Conservation (phyloP, 2,888 invertebrate genomes). For the Pachydiplax longipennis region DNA sequence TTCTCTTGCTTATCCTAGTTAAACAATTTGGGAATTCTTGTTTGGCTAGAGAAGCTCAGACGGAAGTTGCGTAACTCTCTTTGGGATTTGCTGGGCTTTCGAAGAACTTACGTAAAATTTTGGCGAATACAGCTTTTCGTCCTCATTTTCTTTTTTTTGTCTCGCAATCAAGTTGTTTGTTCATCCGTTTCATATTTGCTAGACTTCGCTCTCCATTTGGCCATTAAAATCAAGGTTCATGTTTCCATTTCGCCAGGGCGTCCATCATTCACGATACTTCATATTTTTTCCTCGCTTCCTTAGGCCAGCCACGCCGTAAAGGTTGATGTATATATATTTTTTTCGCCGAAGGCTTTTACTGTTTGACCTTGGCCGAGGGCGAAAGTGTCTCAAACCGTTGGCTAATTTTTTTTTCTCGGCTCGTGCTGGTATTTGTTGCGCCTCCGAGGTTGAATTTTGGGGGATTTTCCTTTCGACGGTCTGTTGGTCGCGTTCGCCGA, state of each 20-base stretch:
- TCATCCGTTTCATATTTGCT: too few species aligned
- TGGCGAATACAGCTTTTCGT: too few species aligned
- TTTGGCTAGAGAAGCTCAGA: too few species aligned
- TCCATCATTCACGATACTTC: background rate
- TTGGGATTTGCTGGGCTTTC: too few species aligned
- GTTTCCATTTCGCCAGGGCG: background rate
- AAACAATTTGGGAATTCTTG: too few species aligned
- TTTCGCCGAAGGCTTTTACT: background rate
- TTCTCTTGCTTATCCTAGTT: too few species aligned
- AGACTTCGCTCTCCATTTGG: background rate
- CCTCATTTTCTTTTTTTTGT: too few species aligned
- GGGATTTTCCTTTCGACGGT: background rate
- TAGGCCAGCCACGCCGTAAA: too few species aligned
- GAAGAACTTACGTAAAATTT: too few species aligned
- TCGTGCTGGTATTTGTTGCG: background rate
- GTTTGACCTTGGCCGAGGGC: slow-evolving; percentile 42
- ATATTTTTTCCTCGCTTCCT: too few species aligned
- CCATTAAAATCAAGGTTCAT: background rate
- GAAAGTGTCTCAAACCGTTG: slow-evolving; percentile 11
- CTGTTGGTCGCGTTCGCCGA: slow-evolving; percentile 10
- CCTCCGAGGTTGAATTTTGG: background rate
- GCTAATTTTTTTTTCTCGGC: background rate
- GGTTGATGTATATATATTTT: background rate
- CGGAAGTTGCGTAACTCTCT: too few species aligned
- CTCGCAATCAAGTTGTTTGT: too few species aligned